These are phyloP conservation scores for Netelia virgata DNA, from an alignment of 2,888 invertebrate species.

Conservation along the genomic window DNA sequence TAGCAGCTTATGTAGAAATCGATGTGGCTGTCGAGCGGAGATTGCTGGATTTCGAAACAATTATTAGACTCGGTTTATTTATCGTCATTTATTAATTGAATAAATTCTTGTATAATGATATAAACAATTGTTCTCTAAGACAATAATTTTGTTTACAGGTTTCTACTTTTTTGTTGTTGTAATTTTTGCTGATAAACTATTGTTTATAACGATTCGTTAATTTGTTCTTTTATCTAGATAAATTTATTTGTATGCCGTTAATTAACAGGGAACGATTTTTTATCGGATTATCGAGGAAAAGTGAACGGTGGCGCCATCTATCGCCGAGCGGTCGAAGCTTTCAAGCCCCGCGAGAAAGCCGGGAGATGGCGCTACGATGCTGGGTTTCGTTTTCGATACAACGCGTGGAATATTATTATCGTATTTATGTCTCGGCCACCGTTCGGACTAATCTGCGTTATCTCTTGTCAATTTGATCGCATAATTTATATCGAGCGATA, in stretches of 20 bases:
- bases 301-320: constrained; percentile 62
- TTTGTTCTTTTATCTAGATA: not conserved
- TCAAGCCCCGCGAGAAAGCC: constrained; percentile 5
- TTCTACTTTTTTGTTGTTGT: too few relatives aligned
- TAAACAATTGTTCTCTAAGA: too few relatives aligned
- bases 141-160: too few relatives aligned
- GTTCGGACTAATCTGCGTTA: not conserved
- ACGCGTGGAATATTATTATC: not conserved
- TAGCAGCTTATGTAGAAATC: not conserved
- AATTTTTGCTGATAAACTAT: not conserved
- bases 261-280: not conserved
- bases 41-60: not conserved
- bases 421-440: not conserved
- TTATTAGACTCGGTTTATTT: too few relatives aligned
- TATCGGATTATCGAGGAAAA: not conserved
- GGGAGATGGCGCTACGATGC: constrained; percentile 63
- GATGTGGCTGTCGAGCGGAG: not conserved
- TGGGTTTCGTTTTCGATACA: not conserved
- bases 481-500: not conserved
- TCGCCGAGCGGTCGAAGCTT: constrained; percentile 34
- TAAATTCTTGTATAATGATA: too few relatives aligned
- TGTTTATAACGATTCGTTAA: constrained; percentile 2
- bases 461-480: not conserved
- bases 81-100: too few relatives aligned
- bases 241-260: too few relatives aligned